Percentiles rank a stretch among this genome's conserved stretches.
Conservation (phyloP, 2,797 vertebrate species). For the Coracias cyanogaster region DNA sequence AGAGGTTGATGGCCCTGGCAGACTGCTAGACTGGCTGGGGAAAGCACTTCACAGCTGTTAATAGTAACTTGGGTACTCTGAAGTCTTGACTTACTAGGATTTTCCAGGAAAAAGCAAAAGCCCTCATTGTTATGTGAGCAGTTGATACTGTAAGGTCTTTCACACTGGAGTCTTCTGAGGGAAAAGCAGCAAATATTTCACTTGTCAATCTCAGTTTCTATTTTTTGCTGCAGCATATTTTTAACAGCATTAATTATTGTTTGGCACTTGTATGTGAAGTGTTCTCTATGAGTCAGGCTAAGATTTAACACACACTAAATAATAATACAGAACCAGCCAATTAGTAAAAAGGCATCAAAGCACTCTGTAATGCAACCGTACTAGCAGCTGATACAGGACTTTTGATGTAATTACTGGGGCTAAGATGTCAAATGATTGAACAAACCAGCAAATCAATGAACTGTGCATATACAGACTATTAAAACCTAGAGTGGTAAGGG, state of each 20-base stretch:
- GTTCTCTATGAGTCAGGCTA: conserved; percentile 38
- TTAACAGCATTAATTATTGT: conserved; percentile 42
- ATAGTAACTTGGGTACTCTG: background rate
- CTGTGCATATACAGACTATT: background rate
- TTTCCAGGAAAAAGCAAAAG: background rate
- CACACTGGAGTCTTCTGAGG: background rate
- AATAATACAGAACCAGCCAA: conserved; percentile 15
- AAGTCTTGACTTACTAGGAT: background rate
- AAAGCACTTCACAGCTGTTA: background rate
- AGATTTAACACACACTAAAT: conserved; percentile 10
- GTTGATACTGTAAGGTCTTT: background rate
- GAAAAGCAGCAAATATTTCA: background rate
- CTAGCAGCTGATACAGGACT: background rate
- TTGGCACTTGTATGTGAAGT: conserved; percentile 9
- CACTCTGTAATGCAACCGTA: background rate
- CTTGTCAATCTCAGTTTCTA: background rate
- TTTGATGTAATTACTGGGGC: conserved; percentile 21
- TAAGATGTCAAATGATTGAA: conserved; percentile 43
- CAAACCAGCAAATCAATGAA: conserved; percentile 33
- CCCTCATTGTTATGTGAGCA: accelerated
- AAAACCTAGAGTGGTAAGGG: background rate
- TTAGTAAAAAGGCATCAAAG: conserved; percentile 22
- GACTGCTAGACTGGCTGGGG: background rate
- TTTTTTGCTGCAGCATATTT: conserved; percentile 12
- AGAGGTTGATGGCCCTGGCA: background rate